Conservation (phyloP, 2,888 invertebrate genomes). For the Pocota personata region DNA sequence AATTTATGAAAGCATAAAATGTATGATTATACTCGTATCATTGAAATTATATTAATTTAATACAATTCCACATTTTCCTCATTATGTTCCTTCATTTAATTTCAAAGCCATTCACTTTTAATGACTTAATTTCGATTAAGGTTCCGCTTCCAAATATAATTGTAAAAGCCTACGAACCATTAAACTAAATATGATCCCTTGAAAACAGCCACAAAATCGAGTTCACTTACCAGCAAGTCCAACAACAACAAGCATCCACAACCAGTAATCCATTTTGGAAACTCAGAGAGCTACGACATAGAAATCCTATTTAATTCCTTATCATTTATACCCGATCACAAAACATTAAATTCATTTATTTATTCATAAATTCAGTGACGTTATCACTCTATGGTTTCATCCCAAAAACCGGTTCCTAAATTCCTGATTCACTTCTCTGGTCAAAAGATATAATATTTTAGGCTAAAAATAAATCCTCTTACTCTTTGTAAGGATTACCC, state of each 20-base stretch:
- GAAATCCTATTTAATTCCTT: constrained; percentile 68
- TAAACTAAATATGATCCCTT: not conserved
- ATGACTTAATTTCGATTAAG: constrained; percentile 31
- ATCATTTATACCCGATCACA: constrained; percentile 67
- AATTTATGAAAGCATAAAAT: not conserved
- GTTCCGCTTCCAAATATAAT: not conserved
- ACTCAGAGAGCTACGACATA: constrained; percentile 23
- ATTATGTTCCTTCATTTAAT: not conserved
- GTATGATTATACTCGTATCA: not conserved
- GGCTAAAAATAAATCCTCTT: constrained; percentile 34
- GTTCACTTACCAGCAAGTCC: constrained; percentile 60
- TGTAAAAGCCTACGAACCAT: not conserved
- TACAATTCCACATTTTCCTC: not conserved
- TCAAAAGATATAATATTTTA: constrained; percentile 30
- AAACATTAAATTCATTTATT: constrained; percentile 66
- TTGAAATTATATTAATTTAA: not conserved
- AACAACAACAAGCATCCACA: constrained; percentile 56
- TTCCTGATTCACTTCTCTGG: not conserved
- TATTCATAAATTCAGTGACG: constrained; percentile 63
- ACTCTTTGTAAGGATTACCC: constrained; percentile 25
- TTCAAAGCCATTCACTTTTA: not conserved
- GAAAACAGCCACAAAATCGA: not conserved
- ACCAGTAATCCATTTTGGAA: constrained; percentile 66
- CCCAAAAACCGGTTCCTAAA: not conserved
- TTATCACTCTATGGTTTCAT: constrained; percentile 41